Evolutionary conservation across 2,797 vertebrate genomes (phyloP).

Genomic region (Sardinella longiceps): DNA sequence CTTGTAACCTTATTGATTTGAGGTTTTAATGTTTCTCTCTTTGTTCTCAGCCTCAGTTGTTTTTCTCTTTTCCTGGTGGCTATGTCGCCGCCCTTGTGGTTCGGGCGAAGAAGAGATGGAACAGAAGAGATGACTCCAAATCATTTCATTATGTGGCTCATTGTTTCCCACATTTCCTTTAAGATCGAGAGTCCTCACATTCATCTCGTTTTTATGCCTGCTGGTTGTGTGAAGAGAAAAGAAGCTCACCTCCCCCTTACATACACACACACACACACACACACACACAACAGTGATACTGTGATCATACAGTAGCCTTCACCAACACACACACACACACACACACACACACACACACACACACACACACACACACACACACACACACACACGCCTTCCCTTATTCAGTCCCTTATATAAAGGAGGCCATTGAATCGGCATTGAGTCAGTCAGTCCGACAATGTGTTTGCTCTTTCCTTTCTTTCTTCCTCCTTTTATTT

Average conservation of each 20-base stretch:
- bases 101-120: background rate
- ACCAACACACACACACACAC: no score
- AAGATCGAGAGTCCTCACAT: background rate
- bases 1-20: no score
- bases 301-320: no score
- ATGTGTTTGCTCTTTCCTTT: background rate
- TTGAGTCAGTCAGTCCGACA: background rate
- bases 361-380: no score
- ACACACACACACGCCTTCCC: background rate
- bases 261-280: no score
- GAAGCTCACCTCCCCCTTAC: no score
- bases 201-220: background rate
- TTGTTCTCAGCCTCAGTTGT: no score
- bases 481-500: background rate
- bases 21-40: no score
- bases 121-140: background rate
- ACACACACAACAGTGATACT: no score
- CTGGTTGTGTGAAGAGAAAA: background rate
- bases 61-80: no score
- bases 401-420: background rate
- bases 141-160: background rate
- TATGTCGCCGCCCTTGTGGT: background rate
- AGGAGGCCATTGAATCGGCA: background rate
- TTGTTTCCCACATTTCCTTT: background rate
- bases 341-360: no score